Percentiles rank a stretch among this genome's conserved stretches.
Conservation (phyloP, 2,113 vertebrate species). For the Tonatia bakeri region DNA sequence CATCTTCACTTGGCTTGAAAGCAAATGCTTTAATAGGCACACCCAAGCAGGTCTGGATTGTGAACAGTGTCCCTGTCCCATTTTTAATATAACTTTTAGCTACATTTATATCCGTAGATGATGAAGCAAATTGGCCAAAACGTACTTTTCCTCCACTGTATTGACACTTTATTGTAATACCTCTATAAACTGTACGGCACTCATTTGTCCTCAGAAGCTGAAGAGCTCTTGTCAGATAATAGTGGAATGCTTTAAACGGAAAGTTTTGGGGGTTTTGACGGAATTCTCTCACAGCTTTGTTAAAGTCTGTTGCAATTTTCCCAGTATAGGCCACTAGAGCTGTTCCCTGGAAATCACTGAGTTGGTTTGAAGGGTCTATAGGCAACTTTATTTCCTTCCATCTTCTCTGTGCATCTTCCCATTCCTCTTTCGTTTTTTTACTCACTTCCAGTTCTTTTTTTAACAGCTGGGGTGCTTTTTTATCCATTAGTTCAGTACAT, state of each 20-base stretch:
- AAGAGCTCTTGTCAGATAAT: constrained; percentile 53
- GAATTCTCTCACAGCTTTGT: not conserved
- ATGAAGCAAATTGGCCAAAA: constrained; percentile 29
- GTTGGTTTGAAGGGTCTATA: not conserved
- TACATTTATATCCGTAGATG: not conserved
- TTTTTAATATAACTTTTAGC: not conserved
- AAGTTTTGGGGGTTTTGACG: rapidly evolving
- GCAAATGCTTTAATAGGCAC: not conserved
- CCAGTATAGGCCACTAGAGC: not conserved
- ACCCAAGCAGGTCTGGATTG: constrained; percentile 8
- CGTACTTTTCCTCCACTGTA: not conserved
- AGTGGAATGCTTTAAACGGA: constrained; percentile 38
- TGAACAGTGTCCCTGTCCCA: not conserved
- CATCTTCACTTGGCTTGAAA: rapidly evolving
- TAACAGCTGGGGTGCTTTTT: not conserved
- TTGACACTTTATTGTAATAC: not conserved
- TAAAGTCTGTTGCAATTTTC: not conserved
- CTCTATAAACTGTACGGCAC: not conserved
- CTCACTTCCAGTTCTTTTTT: not conserved
- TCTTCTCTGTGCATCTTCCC: not conserved
- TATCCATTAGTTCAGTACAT: not conserved
- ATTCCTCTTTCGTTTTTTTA: not conserved
- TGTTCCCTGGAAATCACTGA: not conserved
- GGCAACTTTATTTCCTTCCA: not conserved
- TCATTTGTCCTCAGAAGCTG: not conserved